Evolutionary conservation across 2,113 vertebrate genomes (phyloP), one percentile per base, ranked within the genome.

Genomic region (Tenebrosternarchus preto): DNA sequence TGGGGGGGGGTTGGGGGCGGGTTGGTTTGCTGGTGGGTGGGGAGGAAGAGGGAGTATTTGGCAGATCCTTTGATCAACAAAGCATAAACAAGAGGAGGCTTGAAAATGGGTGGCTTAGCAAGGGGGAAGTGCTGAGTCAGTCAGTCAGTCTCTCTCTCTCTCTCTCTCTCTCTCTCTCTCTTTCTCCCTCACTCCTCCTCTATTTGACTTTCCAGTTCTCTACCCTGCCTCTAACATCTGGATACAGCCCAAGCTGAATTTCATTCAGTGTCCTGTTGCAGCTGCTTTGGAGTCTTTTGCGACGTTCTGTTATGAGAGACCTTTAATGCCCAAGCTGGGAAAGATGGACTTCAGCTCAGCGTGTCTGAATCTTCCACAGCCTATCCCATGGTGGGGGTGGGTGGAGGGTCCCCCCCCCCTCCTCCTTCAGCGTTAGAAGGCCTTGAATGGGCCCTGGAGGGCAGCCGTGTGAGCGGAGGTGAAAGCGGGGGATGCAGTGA

Each of bases 51-150:
- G 89, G 91, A 88, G 93, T 92, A 91, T 92, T 94, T 94, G 91
- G 93, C 92, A 92, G 89, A 76, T 92, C 87, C 94, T 96, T 96
- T 96, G 94, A 95, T 95, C 93, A 95, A 91, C 93, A 95, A 93
- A 95, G 93, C 93, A 94, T 95, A 95, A 96, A 93, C 93, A 93
- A 94, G 93, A 91, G 89, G 90, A 93, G 93, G 93, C 90, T 93
- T 94, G 91, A 91, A 92, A 95, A 94, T 92, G 93, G 93, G 89
- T 90, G 91, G 91, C 91, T 94, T 94, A 94, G 92, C 92, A 85
- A 81, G 50, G 85, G 90, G 82, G 88, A 94, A 92, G 88, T 95
- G 93, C 94, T 90, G 94, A 95, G 92, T 93, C 91, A 92, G 91
- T 86, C 84, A 53, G 68, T 63, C 63, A 78, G 24, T 76, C 63